phyloP scores from a whole-genome alignment of 1,140 invertebrate species.

The Ostrea denselamellosa region DNA sequence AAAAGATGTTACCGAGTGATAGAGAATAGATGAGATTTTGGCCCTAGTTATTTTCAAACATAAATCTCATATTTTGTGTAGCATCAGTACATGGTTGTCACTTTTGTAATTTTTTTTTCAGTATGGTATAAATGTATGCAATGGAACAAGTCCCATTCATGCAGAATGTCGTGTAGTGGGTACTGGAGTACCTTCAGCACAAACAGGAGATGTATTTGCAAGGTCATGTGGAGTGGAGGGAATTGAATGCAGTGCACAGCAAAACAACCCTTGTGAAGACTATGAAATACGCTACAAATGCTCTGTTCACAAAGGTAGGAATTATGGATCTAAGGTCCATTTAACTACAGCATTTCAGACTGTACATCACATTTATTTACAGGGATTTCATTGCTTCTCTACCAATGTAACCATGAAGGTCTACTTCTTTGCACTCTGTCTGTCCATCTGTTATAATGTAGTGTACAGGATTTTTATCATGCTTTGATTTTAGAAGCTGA shows the following conservation, averaged over 20 bases:
- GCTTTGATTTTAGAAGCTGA: too few species aligned
- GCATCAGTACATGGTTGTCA: background rate
- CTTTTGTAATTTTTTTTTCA: conserved; percentile 18
- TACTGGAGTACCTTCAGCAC: background rate
- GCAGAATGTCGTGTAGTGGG: conserved; percentile 50
- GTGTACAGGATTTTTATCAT: too few species aligned
- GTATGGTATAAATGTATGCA: conserved; percentile 50
- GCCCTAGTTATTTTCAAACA: too few species aligned
- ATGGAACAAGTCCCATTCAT: conserved; percentile 44
- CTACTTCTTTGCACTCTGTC: too few species aligned
- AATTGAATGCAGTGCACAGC: conserved; percentile 30
- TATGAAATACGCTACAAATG: conserved; percentile 57
- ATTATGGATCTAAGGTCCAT: background rate
- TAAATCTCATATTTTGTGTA: too few species aligned
- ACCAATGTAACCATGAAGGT: too few species aligned
- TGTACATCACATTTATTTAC: too few species aligned
- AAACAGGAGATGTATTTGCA: conserved; percentile 27
- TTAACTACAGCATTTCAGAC: too few species aligned
- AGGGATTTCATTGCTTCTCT: too few species aligned
- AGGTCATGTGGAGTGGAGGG: conserved; percentile 48
- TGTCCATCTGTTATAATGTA: too few species aligned
- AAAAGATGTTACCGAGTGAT: too few species aligned
- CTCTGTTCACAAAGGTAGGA: conserved; percentile 48
- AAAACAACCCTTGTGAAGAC: conserved; percentile 45
- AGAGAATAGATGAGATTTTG: too few species aligned